Conservation (phyloP, 2,797 vertebrate species). For the Pantherophis vulpinus region DNA sequence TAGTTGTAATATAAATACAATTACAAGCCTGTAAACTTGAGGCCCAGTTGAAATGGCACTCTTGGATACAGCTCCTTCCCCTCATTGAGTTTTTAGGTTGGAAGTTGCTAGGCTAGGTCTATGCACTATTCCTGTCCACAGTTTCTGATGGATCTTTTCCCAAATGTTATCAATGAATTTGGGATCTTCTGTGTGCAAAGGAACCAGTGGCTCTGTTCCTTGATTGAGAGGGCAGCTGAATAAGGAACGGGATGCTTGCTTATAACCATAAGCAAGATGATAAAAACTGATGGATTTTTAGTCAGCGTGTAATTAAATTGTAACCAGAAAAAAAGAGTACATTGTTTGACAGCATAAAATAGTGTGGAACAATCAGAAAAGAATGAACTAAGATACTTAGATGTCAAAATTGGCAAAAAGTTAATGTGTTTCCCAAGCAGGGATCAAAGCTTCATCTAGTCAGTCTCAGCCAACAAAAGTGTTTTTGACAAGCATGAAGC, state of each 20-base stretch:
- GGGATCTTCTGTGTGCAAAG: not conserved
- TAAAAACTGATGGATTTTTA: constrained; percentile 53
- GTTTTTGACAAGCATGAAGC: constrained; percentile 60
- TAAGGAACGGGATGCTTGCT: not conserved
- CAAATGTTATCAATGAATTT: not conserved
- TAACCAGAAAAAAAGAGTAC: constrained; percentile 49
- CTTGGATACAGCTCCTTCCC: not conserved
- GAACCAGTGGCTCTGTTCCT: no score
- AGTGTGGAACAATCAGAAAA: constrained; percentile 64
- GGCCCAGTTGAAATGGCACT: not conserved
- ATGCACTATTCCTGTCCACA: not conserved
- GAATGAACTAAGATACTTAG: constrained; percentile 68
- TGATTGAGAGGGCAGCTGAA: not conserved
- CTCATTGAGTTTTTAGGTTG: not conserved
- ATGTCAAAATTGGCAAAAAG: constrained; percentile 61
- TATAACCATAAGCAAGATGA: constrained; percentile 40
- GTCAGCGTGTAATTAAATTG: constrained; percentile 32
- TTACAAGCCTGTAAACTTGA: not conserved
- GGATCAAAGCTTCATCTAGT: constrained; percentile 72
- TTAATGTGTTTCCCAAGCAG: constrained; percentile 65
- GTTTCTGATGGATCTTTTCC: not conserved
- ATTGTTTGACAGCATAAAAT: constrained; percentile 46
- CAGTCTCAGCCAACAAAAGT: constrained; percentile 67
- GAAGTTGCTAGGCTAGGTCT: not conserved
- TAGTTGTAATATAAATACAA: not conserved